Percentiles rank a stretch among this genome's conserved stretches.
These are phyloP conservation scores for Triops longicaudatus DNA, from an alignment of 1,140 invertebrate genomes.

Conservation along the genomic window DNA sequence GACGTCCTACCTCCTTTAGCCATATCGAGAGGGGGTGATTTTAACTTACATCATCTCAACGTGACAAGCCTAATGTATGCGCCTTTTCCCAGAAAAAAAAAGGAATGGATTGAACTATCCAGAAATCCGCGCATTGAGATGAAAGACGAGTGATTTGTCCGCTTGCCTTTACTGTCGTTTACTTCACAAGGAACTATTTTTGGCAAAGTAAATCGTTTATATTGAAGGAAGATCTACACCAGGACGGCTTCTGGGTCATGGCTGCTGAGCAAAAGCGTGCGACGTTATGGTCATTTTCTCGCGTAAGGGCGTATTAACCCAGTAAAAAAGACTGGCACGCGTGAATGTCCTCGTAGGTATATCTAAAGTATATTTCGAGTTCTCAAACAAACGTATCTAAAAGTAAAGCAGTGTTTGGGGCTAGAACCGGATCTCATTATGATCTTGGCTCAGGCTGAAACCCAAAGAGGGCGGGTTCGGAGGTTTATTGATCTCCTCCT, in stretches of 20 bases:
- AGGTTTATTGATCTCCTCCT: slow-evolving; percentile 11
- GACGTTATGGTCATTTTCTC: neutral
- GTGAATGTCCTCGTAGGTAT: neutral
- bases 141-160: too few species aligned
- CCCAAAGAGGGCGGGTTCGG: neutral
- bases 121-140: too few species aligned
- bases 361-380: neutral
- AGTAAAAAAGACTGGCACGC: neutral
- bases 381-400: neutral
- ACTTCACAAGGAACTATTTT: neutral
- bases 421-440: neutral
- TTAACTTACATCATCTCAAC: neutral
- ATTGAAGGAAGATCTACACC: neutral
- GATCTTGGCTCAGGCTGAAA: neutral
- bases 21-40: neutral
- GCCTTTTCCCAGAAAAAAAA: too few species aligned
- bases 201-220: neutral
- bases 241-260: neutral
- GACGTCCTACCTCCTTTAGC: neutral
- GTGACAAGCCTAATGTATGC: neutral
- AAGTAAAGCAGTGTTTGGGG: neutral
- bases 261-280: neutral
- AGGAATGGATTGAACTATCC: too few species aligned
- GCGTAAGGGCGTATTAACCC: neutral
- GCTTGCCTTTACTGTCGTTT: neutral